Evolutionary conservation across 2,113 vertebrate species (phyloP).

Genomic region (Eublepharis macularius): DNA sequence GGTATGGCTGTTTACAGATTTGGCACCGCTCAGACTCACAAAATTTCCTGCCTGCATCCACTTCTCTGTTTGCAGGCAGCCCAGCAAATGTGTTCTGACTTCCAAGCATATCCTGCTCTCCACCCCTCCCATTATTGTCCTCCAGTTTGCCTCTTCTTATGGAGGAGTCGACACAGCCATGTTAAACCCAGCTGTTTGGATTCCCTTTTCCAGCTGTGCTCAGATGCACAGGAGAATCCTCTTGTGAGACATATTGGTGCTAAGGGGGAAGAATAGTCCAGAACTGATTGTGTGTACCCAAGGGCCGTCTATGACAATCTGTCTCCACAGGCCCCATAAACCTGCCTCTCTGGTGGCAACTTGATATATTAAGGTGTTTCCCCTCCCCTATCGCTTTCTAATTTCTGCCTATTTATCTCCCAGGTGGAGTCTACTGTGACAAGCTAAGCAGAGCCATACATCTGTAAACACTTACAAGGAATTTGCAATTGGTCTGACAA

Average conservation of each 20-base stretch:
- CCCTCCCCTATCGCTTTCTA: conserved; percentile 46
- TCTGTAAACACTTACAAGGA: not conserved
- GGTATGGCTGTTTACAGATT: not conserved
- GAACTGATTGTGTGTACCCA: conserved; percentile 6
- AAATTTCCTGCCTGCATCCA: not conserved
- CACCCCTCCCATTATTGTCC: not conserved
- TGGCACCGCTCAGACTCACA: not conserved
- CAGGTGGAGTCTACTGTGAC: conserved; percentile 47
- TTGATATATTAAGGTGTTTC: conserved; percentile 60
- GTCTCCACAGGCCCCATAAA: conserved; percentile 50
- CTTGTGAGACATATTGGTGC: fast-evolving
- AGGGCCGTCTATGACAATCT: conserved; percentile 42
- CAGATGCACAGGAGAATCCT: conserved; percentile 1
- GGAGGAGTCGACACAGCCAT: not conserved
- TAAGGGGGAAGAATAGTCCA: not conserved
- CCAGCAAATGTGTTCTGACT: not conserved
- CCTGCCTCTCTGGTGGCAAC: conserved; percentile 29
- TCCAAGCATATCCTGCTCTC: not conserved
- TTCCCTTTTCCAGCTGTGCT: conserved; percentile 25
- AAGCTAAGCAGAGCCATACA: not conserved
- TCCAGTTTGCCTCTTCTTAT: not conserved
- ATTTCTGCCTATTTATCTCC: conserved; percentile 64
- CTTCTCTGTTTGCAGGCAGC: not conserved
- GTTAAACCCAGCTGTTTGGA: not conserved
- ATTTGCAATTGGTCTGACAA: not conserved